A percentile compares a stretch with the other conserved stretches of the same genome.
These are phyloP conservation scores for Alouatta palliata DNA, from an alignment of 2,113 vertebrate genomes.

Conservation along the genomic window DNA sequence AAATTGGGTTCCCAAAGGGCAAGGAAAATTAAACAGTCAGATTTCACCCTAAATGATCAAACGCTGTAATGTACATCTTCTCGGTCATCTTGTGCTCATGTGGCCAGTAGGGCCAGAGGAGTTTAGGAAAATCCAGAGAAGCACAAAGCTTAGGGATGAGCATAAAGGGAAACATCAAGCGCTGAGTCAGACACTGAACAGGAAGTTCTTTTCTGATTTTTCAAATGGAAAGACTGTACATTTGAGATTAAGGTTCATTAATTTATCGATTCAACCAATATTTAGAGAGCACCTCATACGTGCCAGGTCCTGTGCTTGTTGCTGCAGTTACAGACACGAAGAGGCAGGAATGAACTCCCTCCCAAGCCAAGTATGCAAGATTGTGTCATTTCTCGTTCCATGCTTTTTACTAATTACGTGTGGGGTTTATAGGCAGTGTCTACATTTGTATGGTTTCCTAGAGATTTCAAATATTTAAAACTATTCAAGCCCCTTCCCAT, in stretches of 20 bases:
- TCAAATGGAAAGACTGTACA: conserved; percentile 11
- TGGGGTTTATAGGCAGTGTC: background rate
- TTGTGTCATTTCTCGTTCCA: background rate
- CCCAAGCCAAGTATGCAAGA: background rate
- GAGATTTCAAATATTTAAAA: background rate
- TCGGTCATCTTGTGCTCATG: background rate
- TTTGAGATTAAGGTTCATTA: background rate
- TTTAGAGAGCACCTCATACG: background rate
- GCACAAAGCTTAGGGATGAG: background rate
- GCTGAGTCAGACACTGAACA: conserved; percentile 39
- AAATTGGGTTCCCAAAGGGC: background rate
- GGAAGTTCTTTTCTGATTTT: conserved; percentile 42
- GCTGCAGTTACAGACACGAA: background rate
- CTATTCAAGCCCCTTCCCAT: background rate
- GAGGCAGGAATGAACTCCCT: background rate
- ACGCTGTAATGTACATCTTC: background rate
- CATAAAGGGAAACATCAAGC: background rate
- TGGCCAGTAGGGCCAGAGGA: background rate
- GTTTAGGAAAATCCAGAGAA: conserved; percentile 12
- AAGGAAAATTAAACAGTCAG: background rate
- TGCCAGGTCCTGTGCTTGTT: background rate
- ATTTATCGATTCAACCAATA: conserved; percentile 15
- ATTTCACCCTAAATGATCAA: background rate
- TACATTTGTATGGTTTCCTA: conserved; percentile 29
- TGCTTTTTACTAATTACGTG: background rate